Evolutionary conservation across 2,797 vertebrate genomes (phyloP).

Genomic region (Hoplostethus atlanticus): DNA sequence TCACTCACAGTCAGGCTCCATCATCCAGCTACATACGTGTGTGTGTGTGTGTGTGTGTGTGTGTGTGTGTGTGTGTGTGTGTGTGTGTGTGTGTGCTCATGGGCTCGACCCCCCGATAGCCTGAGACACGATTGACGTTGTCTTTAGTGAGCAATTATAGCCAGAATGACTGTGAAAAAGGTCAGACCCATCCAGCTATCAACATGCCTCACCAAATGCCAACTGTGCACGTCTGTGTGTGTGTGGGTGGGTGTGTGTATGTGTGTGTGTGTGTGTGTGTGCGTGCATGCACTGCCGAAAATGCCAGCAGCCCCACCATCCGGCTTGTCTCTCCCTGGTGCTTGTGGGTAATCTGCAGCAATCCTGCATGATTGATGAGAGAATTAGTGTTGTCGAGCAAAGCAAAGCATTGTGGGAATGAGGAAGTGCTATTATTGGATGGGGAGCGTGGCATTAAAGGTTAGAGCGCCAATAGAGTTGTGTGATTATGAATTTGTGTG

Average conservation of each 20-base stretch:
- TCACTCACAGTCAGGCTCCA: constrained; percentile 57
- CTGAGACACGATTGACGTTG: constrained; percentile 65
- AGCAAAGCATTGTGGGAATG: constrained; percentile 69
- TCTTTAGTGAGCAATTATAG: constrained; percentile 81
- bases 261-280: constrained; percentile 5
- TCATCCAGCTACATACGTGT: constrained; percentile 30
- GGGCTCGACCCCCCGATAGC: constrained; percentile 43
- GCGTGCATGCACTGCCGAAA: constrained; percentile 51
- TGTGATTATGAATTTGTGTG: constrained; percentile 48
- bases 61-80: constrained; percentile 16
- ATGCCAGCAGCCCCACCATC: constrained; percentile 65
- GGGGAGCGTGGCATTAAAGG: constrained; percentile 56
- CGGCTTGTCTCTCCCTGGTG: constrained; percentile 15
- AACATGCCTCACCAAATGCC: constrained; percentile 74
- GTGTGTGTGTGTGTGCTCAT: constrained; percentile 13
- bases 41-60: not conserved
- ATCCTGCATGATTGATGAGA: constrained; percentile 78
- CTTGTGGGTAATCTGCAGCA: constrained; percentile 75
- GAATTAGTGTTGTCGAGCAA: constrained; percentile 73
- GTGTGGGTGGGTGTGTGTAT: constrained; percentile 21
- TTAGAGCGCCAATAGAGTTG: constrained; percentile 40
- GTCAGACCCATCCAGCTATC: constrained; percentile 76
- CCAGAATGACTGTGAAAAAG: constrained; percentile 74
- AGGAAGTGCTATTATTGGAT: constrained; percentile 65
- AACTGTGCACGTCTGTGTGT: constrained; percentile 47